Evolutionary conservation across 2,113 vertebrate genomes (phyloP).

Genomic region (Brachyistius frenatus): DNA sequence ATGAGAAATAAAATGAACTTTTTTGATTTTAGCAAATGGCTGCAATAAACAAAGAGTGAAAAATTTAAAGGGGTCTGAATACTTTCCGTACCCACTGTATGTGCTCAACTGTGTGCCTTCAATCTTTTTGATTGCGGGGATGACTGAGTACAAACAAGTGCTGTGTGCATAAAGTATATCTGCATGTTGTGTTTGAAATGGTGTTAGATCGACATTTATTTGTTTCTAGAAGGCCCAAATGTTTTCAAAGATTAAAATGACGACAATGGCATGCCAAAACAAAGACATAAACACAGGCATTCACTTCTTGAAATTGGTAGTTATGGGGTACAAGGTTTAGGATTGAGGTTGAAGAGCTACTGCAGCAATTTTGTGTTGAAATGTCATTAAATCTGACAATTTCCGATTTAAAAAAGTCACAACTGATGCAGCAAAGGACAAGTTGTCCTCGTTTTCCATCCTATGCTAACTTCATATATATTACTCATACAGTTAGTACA

Average conservation of each 20-base stretch:
- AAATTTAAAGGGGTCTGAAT: no score
- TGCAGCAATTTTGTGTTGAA: not conserved
- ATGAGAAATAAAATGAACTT: no score
- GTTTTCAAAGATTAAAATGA: not conserved
- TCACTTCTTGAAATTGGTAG: no score
- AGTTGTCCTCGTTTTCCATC: not conserved
- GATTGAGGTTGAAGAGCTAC: no score
- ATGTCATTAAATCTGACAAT: not conserved
- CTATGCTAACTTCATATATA: not conserved
- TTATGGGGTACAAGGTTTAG: no score
- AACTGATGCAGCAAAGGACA: not conserved
- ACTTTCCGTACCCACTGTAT: no score
- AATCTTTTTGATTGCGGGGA: not conserved
- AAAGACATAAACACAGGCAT: no score
- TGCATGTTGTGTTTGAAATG: not conserved
- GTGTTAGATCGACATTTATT: no score
- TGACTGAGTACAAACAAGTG: not conserved
- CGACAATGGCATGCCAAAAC: no score
- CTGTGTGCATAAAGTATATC: not conserved
- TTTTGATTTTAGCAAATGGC: no score
- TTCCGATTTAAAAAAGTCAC: slow-evolving; percentile 1
- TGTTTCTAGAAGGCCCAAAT: no score
- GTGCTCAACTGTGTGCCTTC: not conserved
- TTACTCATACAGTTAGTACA: not conserved
- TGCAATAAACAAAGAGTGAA: no score